Evolutionary conservation across 2,113 vertebrate genomes (phyloP), one percentile per base, ranked within the genome.

Genomic region (Heterotilapia buettikoferi): DNA sequence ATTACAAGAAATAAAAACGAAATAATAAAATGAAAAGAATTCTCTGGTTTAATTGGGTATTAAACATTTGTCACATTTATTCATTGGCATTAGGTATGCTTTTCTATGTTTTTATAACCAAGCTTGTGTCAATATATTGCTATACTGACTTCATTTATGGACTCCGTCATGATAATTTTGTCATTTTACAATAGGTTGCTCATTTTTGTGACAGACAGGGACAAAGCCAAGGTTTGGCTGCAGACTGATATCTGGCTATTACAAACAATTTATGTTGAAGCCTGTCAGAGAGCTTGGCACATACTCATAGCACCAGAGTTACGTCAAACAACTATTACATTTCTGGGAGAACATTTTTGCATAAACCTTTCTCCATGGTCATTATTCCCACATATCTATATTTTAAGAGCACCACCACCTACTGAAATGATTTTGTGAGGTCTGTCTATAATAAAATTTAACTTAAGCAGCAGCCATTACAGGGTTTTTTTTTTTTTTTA

Each of bases 11-110:
- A 73, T 26, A 45, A 73, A 45, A 73, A 45, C 2, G 0, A 16
- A 73, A 45, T 26, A 29, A 73, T 45, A 73, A 45, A 43, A 18
- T 73, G 3, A 73, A 73, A 73, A 73, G 16, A 45, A 45, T 26
- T 45, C 0, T 0, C 13, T 45, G 21, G 40, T 26, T 73, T 18
- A 73, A 45, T 10, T 26, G 21, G 24, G 6, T 45, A 7, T 73
- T 73, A 73, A 73, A 26, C 21, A 47, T 47, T 47, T 29, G 40
- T 6, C 40, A 76, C 40, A 45, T 26, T 26, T 73, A 26, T 47
- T 76, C 2, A 24, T 29, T 76, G 71, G 45, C 4, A 31, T 31
- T 50, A 31, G 13, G 0, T 14, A 16, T 73, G 21, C 0, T 73
- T 73, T 66, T 73, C 3, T 45, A 3, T 73, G n/a, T 45, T 73